These are phyloP conservation scores for Pangasius macronema DNA, from an alignment of 2,797 vertebrate genomes.

Conservation along the genomic window DNA sequence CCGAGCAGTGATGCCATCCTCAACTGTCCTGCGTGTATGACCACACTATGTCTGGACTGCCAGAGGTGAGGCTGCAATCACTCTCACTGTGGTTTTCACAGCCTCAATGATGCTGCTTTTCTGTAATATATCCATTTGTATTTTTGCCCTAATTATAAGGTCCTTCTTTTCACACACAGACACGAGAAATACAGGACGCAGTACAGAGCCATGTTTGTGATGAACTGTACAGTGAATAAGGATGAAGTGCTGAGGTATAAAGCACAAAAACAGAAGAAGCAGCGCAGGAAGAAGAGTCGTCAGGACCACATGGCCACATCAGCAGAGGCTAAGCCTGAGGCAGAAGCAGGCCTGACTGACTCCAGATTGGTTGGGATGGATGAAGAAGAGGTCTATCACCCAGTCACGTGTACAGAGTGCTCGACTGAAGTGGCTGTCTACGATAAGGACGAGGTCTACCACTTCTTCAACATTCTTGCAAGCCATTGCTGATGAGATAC, in stretches of 20 bases:
- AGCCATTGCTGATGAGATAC: constrained; percentile 83
- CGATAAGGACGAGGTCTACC: constrained; percentile 94
- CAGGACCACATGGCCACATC: constrained; percentile 57
- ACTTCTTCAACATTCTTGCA: constrained; percentile 95
- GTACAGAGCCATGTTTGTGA: constrained; percentile 97
- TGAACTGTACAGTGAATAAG: constrained; percentile 90
- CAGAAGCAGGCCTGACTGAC: constrained; percentile 58
- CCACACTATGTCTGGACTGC: constrained; percentile 92
- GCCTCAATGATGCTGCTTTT: not conserved
- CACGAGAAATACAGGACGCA: constrained; percentile 95
- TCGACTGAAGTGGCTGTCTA: constrained; percentile 92
- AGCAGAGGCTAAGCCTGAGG: constrained; percentile 61
- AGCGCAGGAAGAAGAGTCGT: constrained; percentile 66
- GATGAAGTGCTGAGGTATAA: constrained; percentile 88
- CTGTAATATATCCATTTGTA: not conserved
- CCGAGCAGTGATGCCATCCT: constrained; percentile 89
- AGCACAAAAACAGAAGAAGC: constrained; percentile 65
- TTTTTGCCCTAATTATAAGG: not conserved
- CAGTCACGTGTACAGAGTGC: constrained; percentile 89
- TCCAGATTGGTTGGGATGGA: constrained; percentile 68
- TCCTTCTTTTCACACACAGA: constrained; percentile 66
- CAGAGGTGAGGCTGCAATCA: constrained; percentile 81
- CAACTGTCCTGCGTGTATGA: constrained; percentile 97
- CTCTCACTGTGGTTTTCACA: not conserved
- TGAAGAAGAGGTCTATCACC: constrained; percentile 85